phyloP scores from a whole-genome alignment of 2,113 vertebrate genomes.

The Aphyosemion australe region DNA sequence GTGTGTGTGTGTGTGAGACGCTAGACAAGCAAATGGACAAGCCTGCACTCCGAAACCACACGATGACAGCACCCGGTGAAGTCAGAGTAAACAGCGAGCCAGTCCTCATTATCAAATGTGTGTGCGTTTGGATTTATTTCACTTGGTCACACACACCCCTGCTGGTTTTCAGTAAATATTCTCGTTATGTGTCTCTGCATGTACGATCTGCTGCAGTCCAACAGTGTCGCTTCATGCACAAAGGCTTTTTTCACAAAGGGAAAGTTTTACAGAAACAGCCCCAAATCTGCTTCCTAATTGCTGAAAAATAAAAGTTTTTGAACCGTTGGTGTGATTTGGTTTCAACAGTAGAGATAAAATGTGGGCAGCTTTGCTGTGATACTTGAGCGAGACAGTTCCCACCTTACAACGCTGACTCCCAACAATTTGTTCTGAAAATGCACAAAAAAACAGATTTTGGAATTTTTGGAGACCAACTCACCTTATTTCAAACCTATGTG shows the following conservation, averaged over 20 bases:
- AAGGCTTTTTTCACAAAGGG: slow-evolving; percentile 32
- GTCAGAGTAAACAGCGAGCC: slow-evolving; percentile 70
- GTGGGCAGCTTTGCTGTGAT: background rate
- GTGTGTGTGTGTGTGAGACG: slow-evolving; percentile 14
- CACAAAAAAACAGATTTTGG: background rate
- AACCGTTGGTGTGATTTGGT: slow-evolving; percentile 20
- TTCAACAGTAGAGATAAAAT: slow-evolving; percentile 8
- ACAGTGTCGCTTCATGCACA: slow-evolving; percentile 24
- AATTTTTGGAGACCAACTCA: background rate
- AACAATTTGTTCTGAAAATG: background rate
- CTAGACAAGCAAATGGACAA: slow-evolving; percentile 56
- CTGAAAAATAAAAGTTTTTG: slow-evolving; percentile 18
- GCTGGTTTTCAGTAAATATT: slow-evolving; percentile 52
- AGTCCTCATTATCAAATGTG: slow-evolving; percentile 69
- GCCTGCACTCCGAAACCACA: slow-evolving; percentile 59
- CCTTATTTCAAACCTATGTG: background rate
- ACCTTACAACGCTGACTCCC: background rate
- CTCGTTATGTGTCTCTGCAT: slow-evolving; percentile 34
- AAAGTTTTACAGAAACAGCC: slow-evolving; percentile 35
- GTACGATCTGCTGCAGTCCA: slow-evolving; percentile 26
- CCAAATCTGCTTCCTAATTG: slow-evolving; percentile 34
- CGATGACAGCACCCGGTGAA: slow-evolving; percentile 72
- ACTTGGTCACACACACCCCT: slow-evolving; percentile 43
- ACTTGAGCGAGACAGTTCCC: background rate
- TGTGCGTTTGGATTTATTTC: slow-evolving; percentile 61